Percentiles rank a stretch among this genome's conserved stretches.
Evolutionary conservation across 92 coral and sea anemone genomes (phyloP).

Genomic region (Muricea muricata): DNA sequence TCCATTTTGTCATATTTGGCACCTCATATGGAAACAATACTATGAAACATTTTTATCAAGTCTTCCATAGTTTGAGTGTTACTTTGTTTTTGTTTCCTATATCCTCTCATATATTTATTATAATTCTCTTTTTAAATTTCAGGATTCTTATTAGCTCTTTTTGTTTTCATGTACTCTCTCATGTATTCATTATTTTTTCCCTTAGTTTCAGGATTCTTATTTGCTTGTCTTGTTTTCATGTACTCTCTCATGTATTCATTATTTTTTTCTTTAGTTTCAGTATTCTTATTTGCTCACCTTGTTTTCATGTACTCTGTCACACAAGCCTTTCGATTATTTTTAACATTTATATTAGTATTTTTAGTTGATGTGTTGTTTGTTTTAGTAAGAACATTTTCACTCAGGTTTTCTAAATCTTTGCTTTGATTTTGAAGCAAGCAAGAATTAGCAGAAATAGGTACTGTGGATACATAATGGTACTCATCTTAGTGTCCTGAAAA

Average conservation of each 20-base stretch:
- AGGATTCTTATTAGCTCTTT: not conserved
- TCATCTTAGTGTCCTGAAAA: constrained; percentile 58
- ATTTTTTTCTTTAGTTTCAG: not conserved
- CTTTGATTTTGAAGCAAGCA: not conserved
- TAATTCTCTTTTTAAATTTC: not conserved
- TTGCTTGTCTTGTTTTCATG: not conserved
- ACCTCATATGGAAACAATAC: too few relatives aligned
- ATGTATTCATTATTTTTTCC: not conserved
- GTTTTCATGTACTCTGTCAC: constrained; percentile 5
- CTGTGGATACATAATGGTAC: constrained; percentile 52
- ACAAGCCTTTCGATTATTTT: not conserved
- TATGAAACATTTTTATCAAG: too few relatives aligned
- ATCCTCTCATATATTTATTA: not conserved
- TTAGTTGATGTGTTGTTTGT: too few relatives aligned
- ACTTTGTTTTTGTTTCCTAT: not conserved
- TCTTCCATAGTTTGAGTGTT: too few relatives aligned
- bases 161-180: not conserved
- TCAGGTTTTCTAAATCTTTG: not conserved
- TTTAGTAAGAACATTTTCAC: too few relatives aligned
- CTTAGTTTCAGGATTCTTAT: not conserved
- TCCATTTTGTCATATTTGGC: too few relatives aligned
- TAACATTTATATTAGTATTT: not conserved
- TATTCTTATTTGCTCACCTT: not conserved
- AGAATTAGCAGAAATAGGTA: constrained; percentile 14
- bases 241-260: not conserved